These are phyloP conservation scores for Eumaeus atala DNA, from an alignment of 1,140 invertebrate species.

Conservation along the genomic window DNA sequence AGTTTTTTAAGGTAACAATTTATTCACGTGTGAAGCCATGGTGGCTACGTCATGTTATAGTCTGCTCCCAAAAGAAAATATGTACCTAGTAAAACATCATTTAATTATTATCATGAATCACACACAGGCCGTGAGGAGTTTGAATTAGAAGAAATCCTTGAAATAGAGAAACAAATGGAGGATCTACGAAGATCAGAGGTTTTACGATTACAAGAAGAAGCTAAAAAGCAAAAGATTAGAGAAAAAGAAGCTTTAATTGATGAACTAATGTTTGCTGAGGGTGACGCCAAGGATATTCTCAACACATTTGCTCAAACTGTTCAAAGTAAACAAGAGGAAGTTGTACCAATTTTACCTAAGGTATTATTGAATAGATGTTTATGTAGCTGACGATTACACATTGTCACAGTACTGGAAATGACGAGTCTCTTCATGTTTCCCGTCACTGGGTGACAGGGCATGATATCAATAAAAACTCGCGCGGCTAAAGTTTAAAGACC, in stretches of 20 bases:
- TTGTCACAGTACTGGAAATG: too few relatives aligned
- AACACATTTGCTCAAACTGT: conserved; percentile 85
- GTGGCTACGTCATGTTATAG: too few relatives aligned
- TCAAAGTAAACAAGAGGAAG: conserved; percentile 79
- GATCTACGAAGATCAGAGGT: conserved; percentile 79
- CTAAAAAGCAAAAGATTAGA: conserved; percentile 87
- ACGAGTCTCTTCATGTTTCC: too few relatives aligned
- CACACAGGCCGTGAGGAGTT: conserved; percentile 78
- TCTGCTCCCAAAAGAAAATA: neutral
- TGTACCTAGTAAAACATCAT: too few relatives aligned
- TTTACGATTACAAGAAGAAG: conserved; percentile 79
- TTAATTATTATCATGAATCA: neutral
- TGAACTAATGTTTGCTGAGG: conserved; percentile 94
- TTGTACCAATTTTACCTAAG: conserved; percentile 58
- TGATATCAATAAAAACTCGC: too few relatives aligned
- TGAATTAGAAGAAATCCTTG: conserved; percentile 91
- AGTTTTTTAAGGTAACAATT: too few relatives aligned
- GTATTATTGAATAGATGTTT: conserved; percentile 27
- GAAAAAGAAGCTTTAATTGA: conserved; percentile 94
- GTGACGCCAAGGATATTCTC: conserved; percentile 90
- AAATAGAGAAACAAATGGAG: conserved; percentile 86
- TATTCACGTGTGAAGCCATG: too few relatives aligned
- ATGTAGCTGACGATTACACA: too few relatives aligned
- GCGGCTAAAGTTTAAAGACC: too few relatives aligned
- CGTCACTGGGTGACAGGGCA: too few relatives aligned